Percentiles rank a stretch among this genome's conserved stretches.
phyloP scores from a whole-genome alignment of 1,140 invertebrate species.

The Leptoteleia sp. region DNA sequence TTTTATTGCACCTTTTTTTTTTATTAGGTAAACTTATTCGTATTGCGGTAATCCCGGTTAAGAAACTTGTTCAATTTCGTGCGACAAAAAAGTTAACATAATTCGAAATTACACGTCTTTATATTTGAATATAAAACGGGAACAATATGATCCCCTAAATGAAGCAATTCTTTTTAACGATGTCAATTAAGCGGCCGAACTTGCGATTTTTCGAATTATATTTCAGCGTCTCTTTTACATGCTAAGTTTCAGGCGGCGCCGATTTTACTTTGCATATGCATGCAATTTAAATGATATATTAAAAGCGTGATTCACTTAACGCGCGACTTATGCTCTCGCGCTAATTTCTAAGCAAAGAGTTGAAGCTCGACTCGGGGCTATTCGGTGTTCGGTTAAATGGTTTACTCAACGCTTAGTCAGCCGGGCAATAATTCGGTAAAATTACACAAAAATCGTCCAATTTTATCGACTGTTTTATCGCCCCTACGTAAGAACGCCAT shows the following conservation, averaged over 20 bases:
- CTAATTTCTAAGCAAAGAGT: too few relatives aligned
- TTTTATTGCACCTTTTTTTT: not conserved
- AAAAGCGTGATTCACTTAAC: too few relatives aligned
- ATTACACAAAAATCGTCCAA: too few relatives aligned
- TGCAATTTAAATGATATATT: slow-evolving; percentile 45
- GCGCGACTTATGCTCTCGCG: too few relatives aligned
- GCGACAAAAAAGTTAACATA: slow-evolving; percentile 33
- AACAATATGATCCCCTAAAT: slow-evolving; percentile 43
- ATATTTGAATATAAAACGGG: slow-evolving; percentile 58
- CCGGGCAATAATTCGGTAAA: too few relatives aligned
- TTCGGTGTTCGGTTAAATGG: too few relatives aligned
- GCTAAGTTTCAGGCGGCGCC: slow-evolving; percentile 11
- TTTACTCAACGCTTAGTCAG: too few relatives aligned
- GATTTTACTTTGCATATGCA: slow-evolving; percentile 54
- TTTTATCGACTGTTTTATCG: too few relatives aligned
- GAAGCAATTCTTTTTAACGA: slow-evolving; percentile 57
- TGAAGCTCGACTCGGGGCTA: too few relatives aligned
- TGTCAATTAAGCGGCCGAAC: slow-evolving; percentile 50
- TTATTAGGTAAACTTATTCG: not conserved
- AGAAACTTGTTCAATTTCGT: slow-evolving; percentile 31
- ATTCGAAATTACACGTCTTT: slow-evolving; percentile 37
- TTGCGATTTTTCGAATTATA: slow-evolving; percentile 43
- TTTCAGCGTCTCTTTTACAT: slow-evolving; percentile 41
- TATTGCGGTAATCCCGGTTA: slow-evolving; percentile 10
- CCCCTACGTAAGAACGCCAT: too few relatives aligned